These are phyloP conservation scores for Idaea straminata DNA, from an alignment of 2,888 invertebrate genomes.

Conservation along the genomic window DNA sequence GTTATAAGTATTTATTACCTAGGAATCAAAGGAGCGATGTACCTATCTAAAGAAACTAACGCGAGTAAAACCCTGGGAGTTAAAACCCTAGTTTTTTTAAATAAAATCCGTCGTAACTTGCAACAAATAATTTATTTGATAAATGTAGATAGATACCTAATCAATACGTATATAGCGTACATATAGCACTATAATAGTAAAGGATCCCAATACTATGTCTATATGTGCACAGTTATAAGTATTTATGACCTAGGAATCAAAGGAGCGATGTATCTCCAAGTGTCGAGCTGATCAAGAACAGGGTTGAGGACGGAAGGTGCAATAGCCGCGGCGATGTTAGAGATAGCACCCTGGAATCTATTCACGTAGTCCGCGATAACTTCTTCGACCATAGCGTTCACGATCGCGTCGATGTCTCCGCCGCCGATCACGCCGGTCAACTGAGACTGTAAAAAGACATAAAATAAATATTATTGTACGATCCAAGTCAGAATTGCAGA, in stretches of 20 bases:
- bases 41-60: too few relatives aligned
- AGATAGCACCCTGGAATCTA: conserved; percentile 60
- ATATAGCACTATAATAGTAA: neutral
- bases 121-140: neutral
- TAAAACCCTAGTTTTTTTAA: too few relatives aligned
- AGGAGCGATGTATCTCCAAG: conserved; percentile 57
- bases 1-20: too few relatives aligned
- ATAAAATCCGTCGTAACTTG: too few relatives aligned
- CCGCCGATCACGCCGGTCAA: conserved; percentile 69
- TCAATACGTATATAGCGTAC: neutral
- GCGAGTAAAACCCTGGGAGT: too few relatives aligned
- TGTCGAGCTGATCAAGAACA: conserved; percentile 53
- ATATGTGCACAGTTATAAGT: neutral
- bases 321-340: conserved; percentile 26
- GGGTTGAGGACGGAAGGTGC: conserved; percentile 45
- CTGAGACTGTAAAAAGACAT: conserved; percentile 49
- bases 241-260: conserved; percentile 35
- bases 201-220: neutral
- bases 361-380: conserved; percentile 60
- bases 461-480: conserved; percentile 17
- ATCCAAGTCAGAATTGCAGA: too few relatives aligned
- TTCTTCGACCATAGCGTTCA: conserved; percentile 63
- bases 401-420: conserved; percentile 65
- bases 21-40: too few relatives aligned
- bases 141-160: neutral